phyloP scores from a whole-genome alignment of 2,113 vertebrate genomes.

The human region GRCh38 chr12:109963501-109964000 shows the following conservation, averaged over 20 bases:
- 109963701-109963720: neutral
- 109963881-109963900: neutral
- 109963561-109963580: neutral
- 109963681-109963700: neutral
- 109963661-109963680: neutral
- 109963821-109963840: neutral
- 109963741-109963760: no score
- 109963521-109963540: neutral
- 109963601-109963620: constrained; percentile 23
- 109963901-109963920: neutral
- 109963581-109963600: neutral
- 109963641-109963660: constrained; percentile 28
- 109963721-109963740: neutral
- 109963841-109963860: neutral
- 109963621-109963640: neutral
- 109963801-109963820: neutral
- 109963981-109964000: neutral
- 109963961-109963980: neutral
- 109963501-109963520: neutral
- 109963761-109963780: neutral
- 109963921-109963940: neutral
- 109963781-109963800: neutral
- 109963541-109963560: neutral
- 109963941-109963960: neutral
- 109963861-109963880: rapidly evolving